Base-by-base conservation (phyloP, 2,113 vertebrate genomes). In the Chlamydotis undulata region DNA sequence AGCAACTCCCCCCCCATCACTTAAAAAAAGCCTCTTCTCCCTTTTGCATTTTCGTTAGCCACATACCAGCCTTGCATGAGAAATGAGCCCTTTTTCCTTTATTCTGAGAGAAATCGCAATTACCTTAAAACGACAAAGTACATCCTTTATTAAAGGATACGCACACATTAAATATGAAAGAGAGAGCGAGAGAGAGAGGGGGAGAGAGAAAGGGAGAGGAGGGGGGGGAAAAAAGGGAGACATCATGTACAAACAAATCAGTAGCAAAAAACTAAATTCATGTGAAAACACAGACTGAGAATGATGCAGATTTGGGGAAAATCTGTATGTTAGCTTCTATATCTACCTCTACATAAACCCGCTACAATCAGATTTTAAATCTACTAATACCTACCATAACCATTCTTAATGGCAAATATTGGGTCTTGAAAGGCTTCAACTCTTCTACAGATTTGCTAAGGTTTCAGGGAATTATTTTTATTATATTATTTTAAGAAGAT, bases 321-420 rank as follows among this genome's bases (percentile, higher is more conserved):
- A 95, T 84, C 91, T 97, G 82, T 96, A 97, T 96, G 94, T 94
- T 94, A 95, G 90, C 56, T 82, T 95, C 95, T 95, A 96, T 12
- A 96, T 88, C 95, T 97, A 97, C 71, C 93, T 87, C 96, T 93
- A 96, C 5, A 95, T 18, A 90, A 88, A 90, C 95, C 96, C 97
- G 95, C 97, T 97, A 97, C 96, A 47, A 97, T 95, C 96, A 96
- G 87, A 98, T 97, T 97, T 96, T 94, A 98, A 97, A 98, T 97
- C 97, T 97, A 97, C 96, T 92, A 97, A 98, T 98, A 99, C 99
- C 99, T 99, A 99, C 99, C 99, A 99, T 99, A 99, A 99, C 99
- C 99, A 99, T 99, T 99, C 98, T 99, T 95, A 98, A 98, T 97
- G 98, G 98, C 97, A 98, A 97, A 97, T 98, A 98, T 98, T 97